Evolutionary conservation across 2,797 vertebrate genomes (phyloP).

Genomic region (Eulemur albifrons): DNA sequence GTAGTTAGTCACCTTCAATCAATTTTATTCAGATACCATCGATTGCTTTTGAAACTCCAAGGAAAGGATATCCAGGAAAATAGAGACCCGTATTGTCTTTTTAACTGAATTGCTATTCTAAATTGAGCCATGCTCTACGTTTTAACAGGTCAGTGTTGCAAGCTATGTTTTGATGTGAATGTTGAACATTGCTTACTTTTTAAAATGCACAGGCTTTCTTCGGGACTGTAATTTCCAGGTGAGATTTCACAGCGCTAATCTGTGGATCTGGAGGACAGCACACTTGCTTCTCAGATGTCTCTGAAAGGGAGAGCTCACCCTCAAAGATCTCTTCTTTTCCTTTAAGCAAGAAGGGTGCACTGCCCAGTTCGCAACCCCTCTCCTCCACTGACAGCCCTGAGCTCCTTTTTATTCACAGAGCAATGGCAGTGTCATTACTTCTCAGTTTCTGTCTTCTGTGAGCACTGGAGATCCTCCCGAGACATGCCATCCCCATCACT

Average conservation of each 20-base stretch:
- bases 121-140: background rate
- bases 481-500: slow-evolving; percentile 56
- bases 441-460: slow-evolving; percentile 72
- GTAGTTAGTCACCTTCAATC: slow-evolving; percentile 26
- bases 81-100: background rate
- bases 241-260: background rate
- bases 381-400: background rate
- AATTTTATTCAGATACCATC: background rate
- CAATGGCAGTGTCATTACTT: slow-evolving; percentile 70
- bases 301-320: background rate
- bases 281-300: background rate
- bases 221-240: background rate
- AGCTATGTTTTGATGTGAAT: background rate
- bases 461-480: slow-evolving; percentile 49
- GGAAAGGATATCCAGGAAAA: background rate
- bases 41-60: slow-evolving; percentile 29
- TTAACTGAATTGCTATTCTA: background rate
- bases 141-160: background rate
- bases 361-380: slow-evolving; percentile 11
- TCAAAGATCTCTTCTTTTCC: background rate
- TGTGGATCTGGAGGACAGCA: background rate
- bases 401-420: slow-evolving; percentile 68
- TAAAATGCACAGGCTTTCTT: background rate
- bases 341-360: slow-evolving; percentile 8
- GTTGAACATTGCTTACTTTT: background rate